Evolutionary conservation across 64 coral and sea anemone genomes (phyloP).

Genomic region (Astreopora myriophthalma): DNA sequence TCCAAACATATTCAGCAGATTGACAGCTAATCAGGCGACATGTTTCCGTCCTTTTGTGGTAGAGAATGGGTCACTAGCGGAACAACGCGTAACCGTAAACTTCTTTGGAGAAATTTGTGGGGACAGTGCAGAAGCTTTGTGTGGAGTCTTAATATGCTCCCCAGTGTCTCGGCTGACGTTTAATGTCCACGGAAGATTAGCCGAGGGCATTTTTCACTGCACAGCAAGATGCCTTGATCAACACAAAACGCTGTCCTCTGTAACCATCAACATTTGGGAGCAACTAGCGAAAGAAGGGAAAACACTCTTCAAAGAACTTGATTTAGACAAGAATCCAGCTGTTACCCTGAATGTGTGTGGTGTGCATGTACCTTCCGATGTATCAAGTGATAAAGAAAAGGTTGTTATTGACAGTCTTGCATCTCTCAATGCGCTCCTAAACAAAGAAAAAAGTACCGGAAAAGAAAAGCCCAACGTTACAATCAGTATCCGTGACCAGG

Average conservation of each 20-base stretch:
- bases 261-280: background rate
- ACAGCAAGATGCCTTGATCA: background rate
- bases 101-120: background rate
- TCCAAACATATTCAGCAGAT: background rate
- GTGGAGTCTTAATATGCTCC: background rate
- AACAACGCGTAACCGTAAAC: background rate
- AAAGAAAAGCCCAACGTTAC: background rate
- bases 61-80: background rate
- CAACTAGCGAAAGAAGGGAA: background rate
- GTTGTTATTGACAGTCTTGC: background rate
- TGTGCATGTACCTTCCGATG: background rate
- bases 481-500: background rate
- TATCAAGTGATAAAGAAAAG: background rate
- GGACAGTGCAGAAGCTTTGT: background rate
- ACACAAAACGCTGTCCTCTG: background rate
- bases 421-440: background rate
- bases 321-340: background rate
- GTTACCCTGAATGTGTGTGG: background rate
- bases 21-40: background rate
- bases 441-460: background rate
- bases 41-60: background rate
- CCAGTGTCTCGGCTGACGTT: background rate
- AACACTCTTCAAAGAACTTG: background rate
- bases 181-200: background rate
- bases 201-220: background rate